Evolutionary conservation across 1,140 invertebrate genomes (phyloP), one percentile per base, ranked within the genome.

Genomic region (Brachionus manjavacas): DNA sequence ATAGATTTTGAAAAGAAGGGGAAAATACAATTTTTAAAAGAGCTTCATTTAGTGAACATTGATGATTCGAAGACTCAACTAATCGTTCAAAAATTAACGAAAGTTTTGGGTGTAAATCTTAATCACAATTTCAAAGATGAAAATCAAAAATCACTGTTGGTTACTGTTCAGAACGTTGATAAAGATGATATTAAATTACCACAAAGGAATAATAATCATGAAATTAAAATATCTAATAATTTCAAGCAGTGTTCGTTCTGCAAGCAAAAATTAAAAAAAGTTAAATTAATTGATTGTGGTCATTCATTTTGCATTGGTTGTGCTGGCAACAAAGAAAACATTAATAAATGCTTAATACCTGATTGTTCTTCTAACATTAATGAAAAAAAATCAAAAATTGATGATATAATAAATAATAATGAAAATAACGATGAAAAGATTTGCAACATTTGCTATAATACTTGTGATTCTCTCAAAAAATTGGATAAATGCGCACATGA

Each of bases 21-120:
- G 8, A 41, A 43, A n/a, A 14, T 49, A 3, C 14, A 28, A 12
- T 9, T 43, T 76, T 49, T 76, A 25, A 49, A 76, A 46, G 72
- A 76, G 31, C 23, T 76, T 25, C 72, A 76, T 76, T 52, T 76
- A 25, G 43, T 76, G 11, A 49, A 76, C 49, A 76, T 49, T 41
- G 68, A 72, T 16, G 39, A 72, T 14, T 0, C 11, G 8, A 72
- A 72, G 14, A 72, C 68, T 39, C 16, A 39, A 20, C 1, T 39
- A 12, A 72, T 72, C 7, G 16, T 23, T 41, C 8, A 39, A 72
- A 72, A 72, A 41, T 20, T 72, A 3, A 70, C 7, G 3, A 28
- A 35, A 31, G n/a, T 70, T 3, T 25, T 66, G 0, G 28, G 28
- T 4, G 1, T 23, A 66, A 66, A 66, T 23, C 14, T 16, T 6